Evolutionary conservation across 1,140 invertebrate genomes (phyloP).

Genomic region (Chionoecetes opilio): DNA sequence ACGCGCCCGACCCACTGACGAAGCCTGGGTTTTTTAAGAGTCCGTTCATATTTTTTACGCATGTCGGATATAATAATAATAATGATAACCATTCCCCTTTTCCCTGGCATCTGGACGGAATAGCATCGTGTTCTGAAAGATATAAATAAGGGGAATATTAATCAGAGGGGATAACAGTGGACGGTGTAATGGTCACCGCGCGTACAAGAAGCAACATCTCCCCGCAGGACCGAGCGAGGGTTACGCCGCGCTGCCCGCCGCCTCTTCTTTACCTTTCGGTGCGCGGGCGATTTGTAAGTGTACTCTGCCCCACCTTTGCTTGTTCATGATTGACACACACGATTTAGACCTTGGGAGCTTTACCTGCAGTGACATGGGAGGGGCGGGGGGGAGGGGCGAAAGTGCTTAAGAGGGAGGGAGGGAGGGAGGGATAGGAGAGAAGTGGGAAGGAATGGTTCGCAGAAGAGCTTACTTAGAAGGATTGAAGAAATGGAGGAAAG

Average conservation of each 20-base stretch:
- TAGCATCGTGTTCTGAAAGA: background rate
- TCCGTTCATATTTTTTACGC: too few relatives aligned
- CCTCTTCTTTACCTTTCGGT: conserved; percentile 75
- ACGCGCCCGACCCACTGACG: background rate
- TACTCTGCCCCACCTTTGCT: conserved; percentile 78
- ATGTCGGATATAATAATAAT: background rate
- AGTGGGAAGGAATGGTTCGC: background rate
- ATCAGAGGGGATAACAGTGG: background rate
- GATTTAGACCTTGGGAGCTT: conserved; percentile 75
- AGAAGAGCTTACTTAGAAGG: background rate
- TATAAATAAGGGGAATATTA: background rate
- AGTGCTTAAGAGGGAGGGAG: conserved; percentile 34
- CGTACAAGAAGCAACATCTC: background rate
- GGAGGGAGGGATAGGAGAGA: background rate
- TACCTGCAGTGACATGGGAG: conserved; percentile 75
- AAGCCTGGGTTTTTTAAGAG: background rate
- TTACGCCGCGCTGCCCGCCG: conserved; percentile 45
- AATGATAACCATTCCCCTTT: background rate
- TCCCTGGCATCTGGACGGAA: background rate
- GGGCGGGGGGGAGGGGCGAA: background rate
- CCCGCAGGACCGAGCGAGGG: conserved; percentile 19
- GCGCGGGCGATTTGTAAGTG: conserved; percentile 77
- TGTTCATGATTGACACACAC: conserved; percentile 78
- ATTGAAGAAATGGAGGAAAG: conserved; percentile 7
- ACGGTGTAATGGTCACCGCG: conserved; percentile 36